Evolutionary conservation across 2,797 vertebrate genomes (phyloP), one percentile per base, ranked within the genome.

Genomic region (Sphenodon punctatus): DNA sequence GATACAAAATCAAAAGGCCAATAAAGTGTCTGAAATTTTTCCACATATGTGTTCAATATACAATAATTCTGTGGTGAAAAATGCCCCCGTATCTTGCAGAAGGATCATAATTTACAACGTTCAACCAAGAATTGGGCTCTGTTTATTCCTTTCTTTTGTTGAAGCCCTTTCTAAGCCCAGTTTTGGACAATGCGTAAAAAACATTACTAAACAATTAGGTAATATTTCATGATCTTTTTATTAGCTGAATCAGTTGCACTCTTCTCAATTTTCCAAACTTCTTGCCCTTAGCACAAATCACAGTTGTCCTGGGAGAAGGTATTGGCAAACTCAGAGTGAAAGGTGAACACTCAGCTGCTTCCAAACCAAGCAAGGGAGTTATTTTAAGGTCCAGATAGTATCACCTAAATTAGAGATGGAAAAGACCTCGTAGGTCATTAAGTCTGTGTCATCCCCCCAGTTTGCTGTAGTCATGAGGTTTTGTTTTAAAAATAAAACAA

Each of bases 121-220:
- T 72, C 63, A 73, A 78, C 80, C 48, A 82, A 51, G 5, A 17
- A 71, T 75, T 83, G 82, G 76, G 41, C 75, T 87, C 59, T 91
- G 69, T 90, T 92, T 51, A 0, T 88, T 89, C 78, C 80, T 93
- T 72, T 87, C 8, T 70, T 82, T 91, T 93, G 82, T 90, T 88
- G 78, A 74, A 88, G 84, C 82, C 72, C 86, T 93, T 86, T 88
- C 92, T 77, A 94, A 90, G 88, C 73, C 91, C 90, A 92, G 86
- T 93, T 92, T 95, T 95, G 94, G 93, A 95, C 91, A 94, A 90
- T 91, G 82, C 86, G 60, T 93, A 87, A 27, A 91, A 93, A 94
- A 79, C 92, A 93, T 95, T 94, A 85, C 94, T 94, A 83, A 95
- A 88, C 92, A 95, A 91, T 94, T 95, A 95, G 94, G 94, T 96